A percentile compares a stretch with the other conserved stretches of the same genome.
Evolutionary conservation across 2,113 vertebrate genomes (phyloP).

Genomic region (Dryoscopus gambensis): DNA sequence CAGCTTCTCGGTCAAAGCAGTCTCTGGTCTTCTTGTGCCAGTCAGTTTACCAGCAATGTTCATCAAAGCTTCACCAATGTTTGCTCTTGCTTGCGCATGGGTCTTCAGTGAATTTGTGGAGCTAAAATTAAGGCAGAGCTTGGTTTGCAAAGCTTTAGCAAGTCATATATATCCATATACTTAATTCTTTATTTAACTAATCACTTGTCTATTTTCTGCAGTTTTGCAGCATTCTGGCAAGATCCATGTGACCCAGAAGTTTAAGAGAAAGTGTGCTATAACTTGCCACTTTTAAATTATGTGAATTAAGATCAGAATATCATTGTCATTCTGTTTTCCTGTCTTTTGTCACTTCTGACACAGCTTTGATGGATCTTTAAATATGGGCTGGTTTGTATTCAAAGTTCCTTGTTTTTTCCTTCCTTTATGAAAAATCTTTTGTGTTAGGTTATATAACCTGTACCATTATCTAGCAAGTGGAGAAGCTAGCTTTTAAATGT

Average conservation of each 20-base stretch:
- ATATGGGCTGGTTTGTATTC: constrained; percentile 22
- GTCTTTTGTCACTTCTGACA: not conserved
- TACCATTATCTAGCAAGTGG: not conserved
- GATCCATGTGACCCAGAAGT: not conserved
- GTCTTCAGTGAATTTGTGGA: not conserved
- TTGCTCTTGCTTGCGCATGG: not conserved
- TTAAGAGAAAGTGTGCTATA: not conserved
- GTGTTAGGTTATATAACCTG: not conserved
- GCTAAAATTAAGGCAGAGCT: not conserved
- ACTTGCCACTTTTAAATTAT: not conserved
- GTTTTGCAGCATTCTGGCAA: not conserved
- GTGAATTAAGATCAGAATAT: constrained; percentile 38
- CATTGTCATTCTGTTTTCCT: constrained; percentile 20
- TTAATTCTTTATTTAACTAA: not conserved
- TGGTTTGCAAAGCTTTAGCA: not conserved
- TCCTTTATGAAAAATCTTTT: constrained; percentile 12
- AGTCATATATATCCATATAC: not conserved
- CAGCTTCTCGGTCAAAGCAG: not conserved
- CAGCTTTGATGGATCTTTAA: constrained; percentile 35
- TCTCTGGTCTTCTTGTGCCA: not conserved
- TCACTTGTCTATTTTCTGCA: not conserved
- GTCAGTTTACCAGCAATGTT: not conserved
- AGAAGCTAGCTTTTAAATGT: constrained; percentile 24
- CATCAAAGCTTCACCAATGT: fast-evolving
- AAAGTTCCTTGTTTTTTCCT: constrained; percentile 33